A percentile compares a stretch with the other conserved stretches of the same genome.
Conservation (phyloP, 2,113 vertebrate species). For the Halichoerus grypus region DNA sequence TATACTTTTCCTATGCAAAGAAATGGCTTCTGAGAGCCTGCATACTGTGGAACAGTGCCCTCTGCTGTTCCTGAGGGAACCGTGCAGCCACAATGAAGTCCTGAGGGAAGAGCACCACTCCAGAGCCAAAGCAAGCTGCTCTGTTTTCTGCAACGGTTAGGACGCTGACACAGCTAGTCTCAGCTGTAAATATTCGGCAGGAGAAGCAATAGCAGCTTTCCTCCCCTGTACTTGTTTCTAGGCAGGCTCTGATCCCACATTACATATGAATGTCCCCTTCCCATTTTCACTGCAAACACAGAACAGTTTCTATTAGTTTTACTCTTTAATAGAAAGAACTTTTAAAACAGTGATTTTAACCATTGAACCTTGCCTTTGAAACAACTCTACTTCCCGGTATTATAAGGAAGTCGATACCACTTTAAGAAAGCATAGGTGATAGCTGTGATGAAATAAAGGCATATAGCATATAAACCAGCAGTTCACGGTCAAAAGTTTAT, state of each 20-base stretch:
- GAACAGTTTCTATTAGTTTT: not conserved
- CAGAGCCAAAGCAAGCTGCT: not conserved
- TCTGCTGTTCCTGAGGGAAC: constrained; percentile 28
- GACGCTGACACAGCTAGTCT: not conserved
- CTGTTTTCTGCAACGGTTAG: not conserved
- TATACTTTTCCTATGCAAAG: not conserved
- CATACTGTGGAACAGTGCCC: not conserved
- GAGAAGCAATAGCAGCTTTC: not conserved
- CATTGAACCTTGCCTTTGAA: not conserved
- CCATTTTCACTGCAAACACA: not conserved
- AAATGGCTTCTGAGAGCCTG: not conserved
- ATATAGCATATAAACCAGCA: not conserved
- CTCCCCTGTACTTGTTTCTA: not conserved
- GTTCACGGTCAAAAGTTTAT: not conserved
- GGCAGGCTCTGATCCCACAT: not conserved
- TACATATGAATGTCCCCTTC: not conserved
- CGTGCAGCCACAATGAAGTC: not conserved
- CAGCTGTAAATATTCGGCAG: not conserved
- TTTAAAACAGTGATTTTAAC: not conserved
- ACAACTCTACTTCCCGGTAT: not conserved
- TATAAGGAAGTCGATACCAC: not conserved
- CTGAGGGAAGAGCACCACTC: fast-evolving
- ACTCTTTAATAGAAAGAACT: not conserved
- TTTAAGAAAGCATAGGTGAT: not conserved
- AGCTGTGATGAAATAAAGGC: not conserved